Conservation (phyloP, 2,113 vertebrate species). For the Accipiter virgatus region DNA sequence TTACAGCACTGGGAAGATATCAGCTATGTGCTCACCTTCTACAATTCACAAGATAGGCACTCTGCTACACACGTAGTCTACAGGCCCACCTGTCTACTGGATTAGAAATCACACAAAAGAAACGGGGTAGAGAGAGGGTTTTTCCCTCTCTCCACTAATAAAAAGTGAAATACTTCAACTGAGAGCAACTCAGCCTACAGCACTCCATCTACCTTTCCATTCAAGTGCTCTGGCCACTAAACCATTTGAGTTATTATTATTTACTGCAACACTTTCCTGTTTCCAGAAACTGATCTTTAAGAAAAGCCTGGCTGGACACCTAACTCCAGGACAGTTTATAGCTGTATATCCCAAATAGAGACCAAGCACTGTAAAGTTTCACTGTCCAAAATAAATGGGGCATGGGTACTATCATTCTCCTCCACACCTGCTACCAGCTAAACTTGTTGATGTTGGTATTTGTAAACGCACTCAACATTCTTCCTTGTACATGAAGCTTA, state of each 20-base stretch:
- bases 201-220: background rate
- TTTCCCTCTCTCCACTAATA: rapidly evolving
- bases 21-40: background rate
- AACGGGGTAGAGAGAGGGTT: rapidly evolving
- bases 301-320: background rate
- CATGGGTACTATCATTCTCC: background rate
- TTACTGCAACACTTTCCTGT: background rate
- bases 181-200: background rate
- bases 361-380: background rate
- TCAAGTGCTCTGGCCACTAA: background rate
- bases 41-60: background rate
- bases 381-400: background rate
- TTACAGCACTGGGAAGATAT: background rate
- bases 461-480: background rate
- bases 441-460: background rate
- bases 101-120: background rate
- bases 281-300: background rate
- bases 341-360: background rate
- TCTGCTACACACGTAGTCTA: background rate
- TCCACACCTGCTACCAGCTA: background rate
- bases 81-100: no score
- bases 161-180: background rate
- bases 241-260: background rate
- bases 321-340: background rate
- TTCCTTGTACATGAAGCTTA: background rate